phyloP scores from a whole-genome alignment of 2,113 vertebrate genomes.

The Cynocephalus volans region DNA sequence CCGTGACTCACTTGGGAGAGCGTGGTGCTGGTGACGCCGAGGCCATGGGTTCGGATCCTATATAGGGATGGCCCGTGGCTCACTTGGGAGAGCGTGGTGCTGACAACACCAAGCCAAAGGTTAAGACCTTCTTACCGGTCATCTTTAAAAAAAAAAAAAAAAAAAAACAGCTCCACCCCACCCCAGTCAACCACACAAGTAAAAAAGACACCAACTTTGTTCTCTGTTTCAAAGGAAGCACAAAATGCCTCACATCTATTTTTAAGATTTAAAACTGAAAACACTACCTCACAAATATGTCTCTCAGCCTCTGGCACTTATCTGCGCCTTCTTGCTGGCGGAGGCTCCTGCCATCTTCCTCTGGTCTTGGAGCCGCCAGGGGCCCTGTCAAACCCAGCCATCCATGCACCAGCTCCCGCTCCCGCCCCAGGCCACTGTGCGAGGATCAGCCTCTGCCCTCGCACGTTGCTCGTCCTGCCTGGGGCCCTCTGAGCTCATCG shows the following conservation, averaged over 20 bases:
- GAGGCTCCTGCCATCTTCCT: not conserved
- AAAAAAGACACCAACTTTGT: not conserved
- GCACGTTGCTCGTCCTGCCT: not conserved
- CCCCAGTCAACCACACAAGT: not conserved
- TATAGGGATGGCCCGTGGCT: too few relatives aligned
- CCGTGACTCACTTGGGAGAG: too few relatives aligned
- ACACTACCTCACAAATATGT: not conserved
- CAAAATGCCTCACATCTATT: constrained; percentile 37
- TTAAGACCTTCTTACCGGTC: too few relatives aligned
- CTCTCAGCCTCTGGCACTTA: not conserved
- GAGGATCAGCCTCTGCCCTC: not conserved
- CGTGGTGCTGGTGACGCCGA: too few relatives aligned
- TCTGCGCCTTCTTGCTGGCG: not conserved
- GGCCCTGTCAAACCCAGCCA: not conserved
- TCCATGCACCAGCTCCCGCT: accelerated
- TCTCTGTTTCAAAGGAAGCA: constrained; percentile 35
- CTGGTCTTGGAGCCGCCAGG: not conserved
- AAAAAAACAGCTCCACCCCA: not conserved
- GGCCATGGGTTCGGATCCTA: too few relatives aligned
- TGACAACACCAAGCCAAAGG: too few relatives aligned
- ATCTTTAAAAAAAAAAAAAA: not conserved
- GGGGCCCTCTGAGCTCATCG: accelerated
- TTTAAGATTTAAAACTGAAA: constrained; percentile 60
- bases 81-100: too few relatives aligned
- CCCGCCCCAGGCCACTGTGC: accelerated